phyloP scores from a whole-genome alignment of 2,797 vertebrate species.

The Sphenopsis melanotis region DNA sequence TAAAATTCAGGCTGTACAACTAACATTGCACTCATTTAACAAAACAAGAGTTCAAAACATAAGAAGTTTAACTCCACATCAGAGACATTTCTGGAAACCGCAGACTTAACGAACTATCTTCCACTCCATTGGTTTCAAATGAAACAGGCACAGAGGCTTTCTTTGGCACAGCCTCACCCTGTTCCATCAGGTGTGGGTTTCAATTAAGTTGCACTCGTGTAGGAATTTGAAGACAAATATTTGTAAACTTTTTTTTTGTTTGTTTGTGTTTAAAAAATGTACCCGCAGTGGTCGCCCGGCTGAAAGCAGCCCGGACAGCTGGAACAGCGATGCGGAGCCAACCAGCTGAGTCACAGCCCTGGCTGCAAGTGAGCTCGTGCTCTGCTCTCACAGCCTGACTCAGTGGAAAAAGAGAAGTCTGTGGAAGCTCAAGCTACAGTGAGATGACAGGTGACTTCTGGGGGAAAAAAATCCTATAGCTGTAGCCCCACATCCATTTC shows the following conservation, averaged over 20 bases:
- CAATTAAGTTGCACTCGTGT: neutral
- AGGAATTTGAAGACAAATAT: neutral
- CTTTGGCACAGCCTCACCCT: neutral
- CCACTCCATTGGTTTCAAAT: neutral
- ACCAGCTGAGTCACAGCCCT: neutral
- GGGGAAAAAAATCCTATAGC: neutral
- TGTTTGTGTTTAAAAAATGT: neutral
- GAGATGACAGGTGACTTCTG: neutral
- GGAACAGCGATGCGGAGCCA: neutral
- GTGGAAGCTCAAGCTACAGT: neutral
- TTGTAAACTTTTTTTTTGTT: neutral
- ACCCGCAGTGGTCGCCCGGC: neutral
- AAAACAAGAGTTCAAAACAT: neutral
- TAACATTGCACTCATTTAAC: neutral
- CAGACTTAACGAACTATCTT: neutral
- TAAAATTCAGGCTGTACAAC: neutral
- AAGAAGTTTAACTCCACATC: neutral
- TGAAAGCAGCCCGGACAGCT: neutral
- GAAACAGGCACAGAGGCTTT: neutral
- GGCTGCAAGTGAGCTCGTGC: rapidly evolving
- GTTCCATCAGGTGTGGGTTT: neutral
- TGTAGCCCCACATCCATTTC: neutral
- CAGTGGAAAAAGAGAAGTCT: neutral
- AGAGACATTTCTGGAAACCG: constrained; percentile 12
- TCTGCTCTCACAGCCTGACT: neutral